phyloP scores from a whole-genome alignment of 2,797 vertebrate species.

The Enteromius argenteus region DNA sequence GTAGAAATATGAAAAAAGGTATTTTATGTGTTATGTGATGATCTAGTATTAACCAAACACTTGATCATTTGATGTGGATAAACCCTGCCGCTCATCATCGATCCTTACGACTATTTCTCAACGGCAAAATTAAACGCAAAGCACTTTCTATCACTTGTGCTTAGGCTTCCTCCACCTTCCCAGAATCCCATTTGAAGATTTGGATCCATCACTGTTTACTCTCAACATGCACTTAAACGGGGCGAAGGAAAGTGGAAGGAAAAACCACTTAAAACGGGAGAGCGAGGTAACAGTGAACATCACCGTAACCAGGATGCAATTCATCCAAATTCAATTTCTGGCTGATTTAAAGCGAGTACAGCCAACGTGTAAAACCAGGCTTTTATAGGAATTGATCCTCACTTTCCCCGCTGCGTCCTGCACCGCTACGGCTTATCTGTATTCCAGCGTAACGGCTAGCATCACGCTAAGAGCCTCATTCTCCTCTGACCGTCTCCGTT shows the following conservation, averaged over 20 bases:
- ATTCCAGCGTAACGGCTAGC: slow-evolving; percentile 29
- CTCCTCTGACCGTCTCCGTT: slow-evolving; percentile 22
- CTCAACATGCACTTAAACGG: slow-evolving; percentile 66
- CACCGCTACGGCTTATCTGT: slow-evolving; percentile 41
- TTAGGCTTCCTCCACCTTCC: slow-evolving; percentile 47
- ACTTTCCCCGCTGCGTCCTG: slow-evolving; percentile 36
- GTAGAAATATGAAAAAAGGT: too few relatives aligned
- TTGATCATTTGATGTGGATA: slow-evolving; percentile 58
- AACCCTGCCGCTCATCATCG: slow-evolving; percentile 65
- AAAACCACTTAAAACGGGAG: slow-evolving; percentile 40
- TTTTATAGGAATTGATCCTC: slow-evolving; percentile 60
- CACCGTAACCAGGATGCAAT: slow-evolving; percentile 44
- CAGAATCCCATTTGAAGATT: slow-evolving; percentile 65
- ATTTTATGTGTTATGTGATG: slow-evolving; percentile 10
- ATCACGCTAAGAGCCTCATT: slow-evolving; percentile 36
- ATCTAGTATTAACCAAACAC: slow-evolving; percentile 48
- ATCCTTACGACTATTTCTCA: slow-evolving; percentile 68
- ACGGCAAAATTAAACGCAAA: slow-evolving; percentile 69
- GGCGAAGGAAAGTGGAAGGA: slow-evolving; percentile 39
- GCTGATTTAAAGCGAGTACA: slow-evolving; percentile 49
- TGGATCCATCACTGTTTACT: slow-evolving; percentile 64
- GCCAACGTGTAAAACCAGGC: slow-evolving; percentile 41
- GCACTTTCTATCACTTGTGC: slow-evolving; percentile 2
- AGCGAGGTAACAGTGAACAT: slow-evolving; percentile 34
- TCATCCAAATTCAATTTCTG: slow-evolving; percentile 56